phyloP scores from a whole-genome alignment of 2,113 vertebrate genomes.

The Columba livia region DNA sequence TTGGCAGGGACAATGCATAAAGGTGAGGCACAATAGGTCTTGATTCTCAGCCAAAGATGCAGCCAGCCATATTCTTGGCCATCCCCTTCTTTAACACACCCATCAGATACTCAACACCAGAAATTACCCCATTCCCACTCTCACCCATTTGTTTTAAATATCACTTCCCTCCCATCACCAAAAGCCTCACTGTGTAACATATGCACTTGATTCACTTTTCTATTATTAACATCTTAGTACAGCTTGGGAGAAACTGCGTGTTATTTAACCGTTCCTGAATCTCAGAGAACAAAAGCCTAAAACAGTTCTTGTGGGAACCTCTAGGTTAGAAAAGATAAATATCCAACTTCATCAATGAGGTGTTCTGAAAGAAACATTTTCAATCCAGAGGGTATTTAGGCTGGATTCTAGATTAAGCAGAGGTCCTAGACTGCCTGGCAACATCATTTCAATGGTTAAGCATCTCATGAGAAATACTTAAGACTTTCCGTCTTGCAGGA shows the following conservation, averaged over 20 bases:
- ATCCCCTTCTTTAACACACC: background rate
- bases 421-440: slow-evolving; percentile 1
- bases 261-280: background rate
- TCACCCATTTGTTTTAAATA: background rate
- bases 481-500: background rate
- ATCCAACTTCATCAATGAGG: background rate
- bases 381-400: background rate
- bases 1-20: background rate
- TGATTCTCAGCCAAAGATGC: background rate
- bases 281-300: background rate
- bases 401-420: slow-evolving; percentile 14
- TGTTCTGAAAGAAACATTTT: background rate
- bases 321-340: background rate
- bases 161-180: background rate
- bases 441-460: background rate
- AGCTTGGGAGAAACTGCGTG: background rate
- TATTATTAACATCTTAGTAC: background rate
- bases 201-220: background rate
- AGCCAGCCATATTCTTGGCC: background rate
- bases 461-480: background rate
- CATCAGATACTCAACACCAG: background rate
- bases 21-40: background rate
- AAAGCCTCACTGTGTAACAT: background rate
- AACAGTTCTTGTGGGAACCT: background rate
- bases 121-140: background rate